These are phyloP conservation scores for Aricia artaxerxes DNA, from an alignment of 2,888 invertebrate species.

Conservation along the genomic window DNA sequence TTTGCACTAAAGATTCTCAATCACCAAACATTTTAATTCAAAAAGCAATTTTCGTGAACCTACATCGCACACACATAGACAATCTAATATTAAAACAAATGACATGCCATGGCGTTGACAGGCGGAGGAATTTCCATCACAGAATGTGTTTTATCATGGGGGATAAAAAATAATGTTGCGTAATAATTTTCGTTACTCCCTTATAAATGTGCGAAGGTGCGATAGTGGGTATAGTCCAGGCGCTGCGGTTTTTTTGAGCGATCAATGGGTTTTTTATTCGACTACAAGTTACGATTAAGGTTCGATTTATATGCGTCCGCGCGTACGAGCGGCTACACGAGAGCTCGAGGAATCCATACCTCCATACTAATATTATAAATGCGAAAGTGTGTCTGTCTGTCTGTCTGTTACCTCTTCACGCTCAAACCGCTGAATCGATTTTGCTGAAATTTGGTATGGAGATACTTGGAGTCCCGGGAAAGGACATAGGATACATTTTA, in stretches of 20 bases:
- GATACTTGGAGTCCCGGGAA: too few relatives aligned
- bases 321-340: too few relatives aligned
- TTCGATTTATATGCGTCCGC: too few relatives aligned
- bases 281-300: too few relatives aligned
- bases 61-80: neutral
- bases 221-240: conserved; percentile 47
- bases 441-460: too few relatives aligned
- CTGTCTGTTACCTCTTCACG: too few relatives aligned
- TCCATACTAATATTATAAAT: too few relatives aligned
- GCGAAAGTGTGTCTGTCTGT: too few relatives aligned
- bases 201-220: conserved; percentile 53
- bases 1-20: too few relatives aligned
- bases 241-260: neutral
- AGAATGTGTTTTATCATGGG: conserved; percentile 43
- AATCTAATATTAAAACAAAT: conserved; percentile 15
- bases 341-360: too few relatives aligned
- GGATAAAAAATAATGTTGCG: conserved; percentile 59
- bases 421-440: too few relatives aligned
- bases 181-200: conserved; percentile 58
- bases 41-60: neutral
- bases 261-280: neutral
- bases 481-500: too few relatives aligned
- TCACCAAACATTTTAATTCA: neutral
- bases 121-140: conserved; percentile 5
- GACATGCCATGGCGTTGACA: neutral